Percentiles rank a stretch among this genome's conserved stretches.
phyloP scores from a whole-genome alignment of 2,797 vertebrate genomes.

The Decapterus maruadsi region DNA sequence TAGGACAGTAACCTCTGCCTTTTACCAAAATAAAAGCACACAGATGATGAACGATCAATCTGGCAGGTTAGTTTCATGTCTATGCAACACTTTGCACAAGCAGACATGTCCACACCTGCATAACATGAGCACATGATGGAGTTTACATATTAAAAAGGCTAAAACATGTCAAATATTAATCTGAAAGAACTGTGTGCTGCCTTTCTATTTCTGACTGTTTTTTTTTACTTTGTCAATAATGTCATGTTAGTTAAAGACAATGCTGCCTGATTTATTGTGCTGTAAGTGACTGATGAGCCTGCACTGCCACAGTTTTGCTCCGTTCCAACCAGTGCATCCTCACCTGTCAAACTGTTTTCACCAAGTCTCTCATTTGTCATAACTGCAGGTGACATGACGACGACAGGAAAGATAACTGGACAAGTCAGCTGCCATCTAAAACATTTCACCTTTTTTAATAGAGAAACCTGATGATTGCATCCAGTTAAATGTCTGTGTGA shows the following conservation, averaged over 20 bases:
- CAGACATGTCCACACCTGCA: background rate
- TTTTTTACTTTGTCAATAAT: background rate
- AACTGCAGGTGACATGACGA: background rate
- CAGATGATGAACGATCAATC: background rate
- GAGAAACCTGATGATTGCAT: background rate
- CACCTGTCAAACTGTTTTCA: background rate
- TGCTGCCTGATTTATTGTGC: background rate
- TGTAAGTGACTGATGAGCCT: background rate
- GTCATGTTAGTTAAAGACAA: background rate
- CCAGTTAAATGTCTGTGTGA: background rate
- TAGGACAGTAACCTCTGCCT: background rate
- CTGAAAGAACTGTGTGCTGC: background rate
- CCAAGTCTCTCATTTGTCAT: background rate
- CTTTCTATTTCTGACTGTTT: no score
- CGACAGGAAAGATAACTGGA: background rate
- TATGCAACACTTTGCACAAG: background rate
- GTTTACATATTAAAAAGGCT: background rate
- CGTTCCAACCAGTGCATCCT: no score
- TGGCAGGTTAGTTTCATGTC: background rate
- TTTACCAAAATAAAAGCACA: background rate
- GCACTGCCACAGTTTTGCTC: background rate
- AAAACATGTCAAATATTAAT: background rate
- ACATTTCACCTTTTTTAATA: slow-evolving; percentile 7
- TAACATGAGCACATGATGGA: background rate
- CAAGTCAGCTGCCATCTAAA: background rate